These are phyloP conservation scores for Zosterops borbonicus DNA, from an alignment of 2,113 vertebrate genomes.

Conservation along the genomic window DNA sequence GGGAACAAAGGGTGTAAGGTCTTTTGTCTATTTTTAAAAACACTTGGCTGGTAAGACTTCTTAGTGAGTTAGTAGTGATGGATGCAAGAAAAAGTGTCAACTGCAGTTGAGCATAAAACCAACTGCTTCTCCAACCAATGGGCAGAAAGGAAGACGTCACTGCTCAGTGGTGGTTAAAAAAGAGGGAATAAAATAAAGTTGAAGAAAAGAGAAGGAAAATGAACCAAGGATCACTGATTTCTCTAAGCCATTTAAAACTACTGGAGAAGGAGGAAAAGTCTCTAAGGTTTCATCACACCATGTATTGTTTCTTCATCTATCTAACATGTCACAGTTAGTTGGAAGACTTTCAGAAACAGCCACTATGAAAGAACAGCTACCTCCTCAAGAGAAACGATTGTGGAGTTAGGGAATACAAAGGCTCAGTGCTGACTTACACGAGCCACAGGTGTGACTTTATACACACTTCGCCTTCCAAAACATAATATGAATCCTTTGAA, in stretches of 20 bases:
- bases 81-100: conserved; percentile 55
- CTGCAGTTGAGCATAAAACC: conserved; percentile 31
- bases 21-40: conserved; percentile 56
- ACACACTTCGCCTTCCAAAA: not conserved
- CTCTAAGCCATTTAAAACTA: conserved; percentile 52
- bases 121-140: not conserved
- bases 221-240: conserved; percentile 56
- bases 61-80: conserved; percentile 57
- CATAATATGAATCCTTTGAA: not conserved
- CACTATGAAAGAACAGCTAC: not conserved
- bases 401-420: not conserved
- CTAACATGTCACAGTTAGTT: not conserved
- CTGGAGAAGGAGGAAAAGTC: conserved; percentile 14
- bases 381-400: not conserved
- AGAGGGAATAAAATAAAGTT: conserved; percentile 40
- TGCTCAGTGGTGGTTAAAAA: conserved; percentile 7
- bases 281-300: not conserved
- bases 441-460: not conserved
- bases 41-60: conserved; percentile 27
- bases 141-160: conserved; percentile 24
- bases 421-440: not conserved
- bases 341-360: conserved; percentile 8
- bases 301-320: not conserved
- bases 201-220: conserved; percentile 56
- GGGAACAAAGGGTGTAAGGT: conserved; percentile 45